Evolutionary conservation across 2,113 vertebrate species (phyloP), one percentile per base, ranked within the genome.

Genomic region (Chroicocephalus ridibundus): DNA sequence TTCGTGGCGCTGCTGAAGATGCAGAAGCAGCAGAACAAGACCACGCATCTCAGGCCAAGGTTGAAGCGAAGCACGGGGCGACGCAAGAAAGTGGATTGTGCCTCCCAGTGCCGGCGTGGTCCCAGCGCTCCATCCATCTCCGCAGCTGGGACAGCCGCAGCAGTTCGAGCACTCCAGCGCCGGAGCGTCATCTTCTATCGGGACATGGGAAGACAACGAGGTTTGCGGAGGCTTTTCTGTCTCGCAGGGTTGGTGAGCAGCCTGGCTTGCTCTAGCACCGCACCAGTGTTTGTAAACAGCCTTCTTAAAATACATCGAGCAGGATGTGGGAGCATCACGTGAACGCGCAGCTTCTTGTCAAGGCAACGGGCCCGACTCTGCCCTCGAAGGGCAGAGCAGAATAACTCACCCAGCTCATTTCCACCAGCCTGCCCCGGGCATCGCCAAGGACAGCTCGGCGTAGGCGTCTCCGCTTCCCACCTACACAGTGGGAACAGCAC

Each of bases 191-290:
- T 20, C 46, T 85, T 61, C 61, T 57, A 1, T 3, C 5, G 11
- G 47, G 0, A 0, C 17, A 1, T 6, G 36, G 40, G 40, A 40
- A 65, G 26, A 22, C 22, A 0, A 40, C 0, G 5, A 19, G 60
- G 47, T 64, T 17, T 74, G 68, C 5, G 10, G 80, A 57, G 38
- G 34, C 8, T 71, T 55, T 44, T 29, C 13, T 11, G 14, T 6
- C 24, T 25, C 10, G 0, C 25, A 0, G 11, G 1, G 6, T 5
- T 42, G 3, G 2, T 6, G 60, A 83, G 90, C 88, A 44, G 92
- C 78, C 77, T 71, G 31, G 3, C 60, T 81, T 8, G 46, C 76
- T 15, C 70, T 40, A 36, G 15, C 46, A 49, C 6, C 51, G 0
- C 32, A 2, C 13, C 0, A 0, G 46, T 86, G 69, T 91, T 93